These are phyloP conservation scores for Drosophila mimica DNA, from an alignment of 2,888 invertebrate species.

Conservation along the genomic window DNA sequence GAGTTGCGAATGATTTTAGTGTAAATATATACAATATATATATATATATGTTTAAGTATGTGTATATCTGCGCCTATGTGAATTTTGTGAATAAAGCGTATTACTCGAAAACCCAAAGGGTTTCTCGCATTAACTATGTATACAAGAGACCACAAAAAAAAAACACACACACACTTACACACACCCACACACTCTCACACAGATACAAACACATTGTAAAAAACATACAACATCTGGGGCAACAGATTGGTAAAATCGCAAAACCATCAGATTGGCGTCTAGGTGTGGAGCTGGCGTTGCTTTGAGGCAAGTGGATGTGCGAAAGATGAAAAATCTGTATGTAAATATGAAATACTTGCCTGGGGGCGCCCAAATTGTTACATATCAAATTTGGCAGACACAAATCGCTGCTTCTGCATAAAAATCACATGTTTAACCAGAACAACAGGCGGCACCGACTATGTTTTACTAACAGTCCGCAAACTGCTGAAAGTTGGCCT, in stretches of 20 bases:
- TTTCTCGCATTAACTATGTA: constrained; percentile 21
- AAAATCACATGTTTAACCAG: constrained; percentile 29
- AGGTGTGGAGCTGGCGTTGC: constrained; percentile 30
- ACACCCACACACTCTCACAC: too few species aligned
- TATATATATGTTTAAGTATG: constrained; percentile 27
- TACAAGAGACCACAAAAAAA: neutral
- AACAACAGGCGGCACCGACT: neutral
- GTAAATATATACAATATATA: constrained; percentile 28
- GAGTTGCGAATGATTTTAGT: constrained; percentile 33
- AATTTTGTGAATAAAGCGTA: constrained; percentile 68
- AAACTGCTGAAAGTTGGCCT: neutral
- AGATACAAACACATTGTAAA: neutral
- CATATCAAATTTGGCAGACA: constrained; percentile 19
- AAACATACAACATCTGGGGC: constrained; percentile 2
- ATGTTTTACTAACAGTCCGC: neutral
- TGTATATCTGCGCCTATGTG: constrained; percentile 41
- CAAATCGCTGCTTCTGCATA: constrained; percentile 29
- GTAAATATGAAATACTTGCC: constrained; percentile 73
- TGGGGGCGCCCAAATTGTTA: constrained; percentile 30
- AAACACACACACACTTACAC: neutral
- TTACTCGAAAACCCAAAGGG: constrained; percentile 51
- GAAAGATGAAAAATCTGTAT: constrained; percentile 33
- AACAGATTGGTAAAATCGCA: constrained; percentile 60
- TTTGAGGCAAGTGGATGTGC: constrained; percentile 28
- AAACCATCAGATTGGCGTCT: constrained; percentile 33